Evolutionary conservation across 2,888 invertebrate species (phyloP).

Genomic region (Apamea epomidion): DNA sequence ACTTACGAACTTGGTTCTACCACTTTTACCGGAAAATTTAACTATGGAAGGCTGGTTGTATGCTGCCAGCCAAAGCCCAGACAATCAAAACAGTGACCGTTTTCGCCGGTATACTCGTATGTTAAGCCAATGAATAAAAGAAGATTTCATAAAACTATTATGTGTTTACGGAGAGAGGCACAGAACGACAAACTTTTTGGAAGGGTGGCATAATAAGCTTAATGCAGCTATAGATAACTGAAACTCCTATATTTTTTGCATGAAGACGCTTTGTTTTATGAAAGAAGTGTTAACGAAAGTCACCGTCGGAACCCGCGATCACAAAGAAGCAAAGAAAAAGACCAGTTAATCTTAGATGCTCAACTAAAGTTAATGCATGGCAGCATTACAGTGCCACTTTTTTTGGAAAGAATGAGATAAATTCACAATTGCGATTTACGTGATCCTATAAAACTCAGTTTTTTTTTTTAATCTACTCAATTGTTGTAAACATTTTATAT

Average conservation of each 20-base stretch:
- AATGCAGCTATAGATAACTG: background rate
- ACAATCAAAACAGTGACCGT: no score
- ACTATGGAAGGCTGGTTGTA: no score
- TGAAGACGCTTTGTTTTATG: background rate
- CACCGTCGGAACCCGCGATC: background rate
- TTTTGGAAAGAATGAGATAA: background rate
- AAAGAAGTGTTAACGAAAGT: background rate
- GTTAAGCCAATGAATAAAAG: background rate
- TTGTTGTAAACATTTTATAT: background rate
- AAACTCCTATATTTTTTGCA: background rate
- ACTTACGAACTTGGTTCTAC: no score
- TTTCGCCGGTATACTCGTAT: background rate
- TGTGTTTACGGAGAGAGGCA: background rate
- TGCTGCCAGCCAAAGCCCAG: no score
- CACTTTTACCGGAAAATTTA: no score
- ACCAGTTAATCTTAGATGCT: background rate
- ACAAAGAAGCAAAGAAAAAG: background rate
- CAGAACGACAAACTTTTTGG: background rate
- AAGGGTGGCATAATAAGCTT: background rate
- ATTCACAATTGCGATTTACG: background rate
- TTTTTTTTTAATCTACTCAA: background rate
- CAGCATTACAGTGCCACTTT: background rate
- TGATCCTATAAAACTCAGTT: background rate
- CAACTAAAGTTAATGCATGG: background rate
- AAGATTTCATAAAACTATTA: background rate